A percentile compares a stretch with the other conserved stretches of the same genome.
Evolutionary conservation across 1,140 invertebrate species (phyloP).

Genomic region (Rhynchophorus ferrugineus): DNA sequence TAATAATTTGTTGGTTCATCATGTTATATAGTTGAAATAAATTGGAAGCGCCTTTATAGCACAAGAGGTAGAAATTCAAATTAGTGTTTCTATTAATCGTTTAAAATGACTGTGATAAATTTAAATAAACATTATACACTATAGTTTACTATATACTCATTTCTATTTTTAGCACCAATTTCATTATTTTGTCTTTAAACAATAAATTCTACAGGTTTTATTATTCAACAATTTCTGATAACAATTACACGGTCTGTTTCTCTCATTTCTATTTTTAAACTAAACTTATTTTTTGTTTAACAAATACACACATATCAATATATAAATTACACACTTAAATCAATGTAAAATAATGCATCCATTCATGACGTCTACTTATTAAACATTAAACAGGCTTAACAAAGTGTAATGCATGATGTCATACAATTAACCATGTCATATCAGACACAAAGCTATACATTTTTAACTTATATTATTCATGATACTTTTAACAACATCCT

Average conservation of each 20-base stretch:
- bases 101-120: neutral
- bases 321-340: neutral
- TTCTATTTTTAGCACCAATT: conserved; percentile 13
- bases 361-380: neutral
- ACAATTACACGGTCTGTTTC: no score
- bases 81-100: neutral
- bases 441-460: no score
- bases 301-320: no score
- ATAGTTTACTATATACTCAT: conserved; percentile 3
- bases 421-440: neutral
- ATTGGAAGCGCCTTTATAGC: no score
- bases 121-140: conserved; percentile 2
- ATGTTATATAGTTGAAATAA: no score
- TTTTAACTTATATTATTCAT: no score
- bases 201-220: conserved; percentile 5
- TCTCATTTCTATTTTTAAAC: no score
- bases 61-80: no score
- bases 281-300: no score
- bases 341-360: neutral
- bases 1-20: no score
- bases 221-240: conserved; percentile 1
- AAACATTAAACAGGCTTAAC: neutral
- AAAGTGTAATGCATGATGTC: neutral
- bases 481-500: no score
- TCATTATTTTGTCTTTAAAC: neutral